Conservation (phyloP, 2,797 vertebrate genomes). For the Morelia viridis region DNA sequence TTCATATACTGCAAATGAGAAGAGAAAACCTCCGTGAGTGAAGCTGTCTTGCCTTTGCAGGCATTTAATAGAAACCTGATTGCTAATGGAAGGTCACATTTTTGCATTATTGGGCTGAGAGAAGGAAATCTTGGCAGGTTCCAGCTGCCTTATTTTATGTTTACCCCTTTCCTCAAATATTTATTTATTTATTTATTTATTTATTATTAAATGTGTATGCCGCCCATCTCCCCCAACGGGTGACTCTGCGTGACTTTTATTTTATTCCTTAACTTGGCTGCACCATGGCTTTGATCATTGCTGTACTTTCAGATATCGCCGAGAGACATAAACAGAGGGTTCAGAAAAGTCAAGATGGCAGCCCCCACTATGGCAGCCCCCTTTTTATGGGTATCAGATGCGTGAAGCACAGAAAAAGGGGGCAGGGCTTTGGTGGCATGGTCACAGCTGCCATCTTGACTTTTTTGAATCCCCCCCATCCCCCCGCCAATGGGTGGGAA, state of each 20-base stretch:
- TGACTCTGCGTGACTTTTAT: too few relatives aligned
- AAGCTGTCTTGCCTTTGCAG: neutral
- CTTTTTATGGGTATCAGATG: neutral
- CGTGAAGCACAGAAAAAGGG: neutral
- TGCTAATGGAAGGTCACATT: neutral
- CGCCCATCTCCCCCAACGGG: too few relatives aligned
- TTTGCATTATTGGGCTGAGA: neutral
- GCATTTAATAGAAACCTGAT: neutral
- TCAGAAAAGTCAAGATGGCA: neutral
- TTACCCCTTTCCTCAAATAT: neutral
- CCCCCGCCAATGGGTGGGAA: neutral
- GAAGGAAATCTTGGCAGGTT: neutral
- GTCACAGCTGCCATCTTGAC: neutral
- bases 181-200: too few relatives aligned
- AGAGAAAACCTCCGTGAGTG: neutral
- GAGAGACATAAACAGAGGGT: neutral
- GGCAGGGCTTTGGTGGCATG: neutral
- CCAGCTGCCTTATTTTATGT: neutral
- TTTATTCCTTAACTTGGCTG: neutral
- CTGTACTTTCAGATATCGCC: neutral
- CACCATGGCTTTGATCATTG: constrained; percentile 21
- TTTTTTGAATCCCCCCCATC: neutral
- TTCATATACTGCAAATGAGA: neutral
- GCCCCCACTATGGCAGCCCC: neutral
- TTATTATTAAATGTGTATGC: too few relatives aligned